A percentile compares a stretch with the other conserved stretches of the same genome.
phyloP scores from a whole-genome alignment of 2,797 vertebrate species.

The Dendrocincla fuliginosa region DNA sequence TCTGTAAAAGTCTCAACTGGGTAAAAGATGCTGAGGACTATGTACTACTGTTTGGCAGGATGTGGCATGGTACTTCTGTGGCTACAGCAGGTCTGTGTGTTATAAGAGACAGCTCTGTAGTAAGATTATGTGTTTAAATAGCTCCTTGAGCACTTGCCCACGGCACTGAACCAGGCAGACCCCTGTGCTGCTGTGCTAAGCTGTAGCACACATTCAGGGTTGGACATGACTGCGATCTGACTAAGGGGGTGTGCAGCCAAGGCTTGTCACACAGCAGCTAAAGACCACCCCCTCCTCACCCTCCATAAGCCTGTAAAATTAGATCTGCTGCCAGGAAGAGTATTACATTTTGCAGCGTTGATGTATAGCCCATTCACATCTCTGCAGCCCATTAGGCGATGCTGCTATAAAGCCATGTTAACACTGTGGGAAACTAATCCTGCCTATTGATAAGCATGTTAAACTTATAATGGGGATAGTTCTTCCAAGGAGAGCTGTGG shows the following conservation, averaged over 20 bases:
- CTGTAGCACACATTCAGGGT: neutral
- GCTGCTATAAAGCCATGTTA: neutral
- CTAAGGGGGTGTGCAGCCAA: neutral
- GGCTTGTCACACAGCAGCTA: neutral
- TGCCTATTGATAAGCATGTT: neutral
- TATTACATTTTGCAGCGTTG: too few relatives aligned
- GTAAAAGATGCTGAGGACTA: neutral
- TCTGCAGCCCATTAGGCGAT: neutral
- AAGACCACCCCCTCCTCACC: neutral
- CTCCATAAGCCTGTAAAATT: neutral
- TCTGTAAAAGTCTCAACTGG: neutral
- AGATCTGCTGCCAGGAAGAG: neutral
- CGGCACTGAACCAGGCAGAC: rapidly evolving
- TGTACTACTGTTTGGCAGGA: neutral
- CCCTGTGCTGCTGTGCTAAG: neutral
- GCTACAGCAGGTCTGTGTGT: neutral
- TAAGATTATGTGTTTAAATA: neutral
- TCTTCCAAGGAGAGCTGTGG: neutral
- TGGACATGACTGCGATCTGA: neutral
- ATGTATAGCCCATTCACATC: neutral
- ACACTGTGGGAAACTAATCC: neutral
- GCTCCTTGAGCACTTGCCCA: neutral
- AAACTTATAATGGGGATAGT: neutral
- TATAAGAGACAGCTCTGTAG: neutral
- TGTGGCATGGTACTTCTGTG: neutral